Conservation (phyloP, 2,797 vertebrate genomes). For the Rhinella marina region DNA sequence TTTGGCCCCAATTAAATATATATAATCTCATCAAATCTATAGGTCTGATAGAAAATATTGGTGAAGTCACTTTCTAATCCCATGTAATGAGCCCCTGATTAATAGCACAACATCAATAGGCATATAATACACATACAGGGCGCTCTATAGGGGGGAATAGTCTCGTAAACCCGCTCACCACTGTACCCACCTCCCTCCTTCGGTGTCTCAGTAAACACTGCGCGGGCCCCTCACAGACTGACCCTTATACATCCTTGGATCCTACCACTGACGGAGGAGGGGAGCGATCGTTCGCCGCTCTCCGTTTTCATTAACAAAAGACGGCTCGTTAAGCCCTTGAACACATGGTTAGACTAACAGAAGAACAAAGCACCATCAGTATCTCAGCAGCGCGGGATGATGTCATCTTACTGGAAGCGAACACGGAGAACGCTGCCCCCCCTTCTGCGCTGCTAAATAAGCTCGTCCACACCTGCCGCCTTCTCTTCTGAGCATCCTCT, state of each 20-base stretch:
- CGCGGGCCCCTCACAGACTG: background rate
- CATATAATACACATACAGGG: too few relatives aligned
- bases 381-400: too few relatives aligned
- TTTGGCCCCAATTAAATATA: too few relatives aligned
- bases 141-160: too few relatives aligned
- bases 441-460: background rate
- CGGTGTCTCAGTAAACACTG: background rate
- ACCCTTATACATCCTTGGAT: constrained; percentile 36
- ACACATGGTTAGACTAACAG: background rate
- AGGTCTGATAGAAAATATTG: too few relatives aligned
- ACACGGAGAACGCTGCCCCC: background rate
- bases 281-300: background rate
- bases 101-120: too few relatives aligned
- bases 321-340: too few relatives aligned
- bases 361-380: background rate
- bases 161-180: too few relatives aligned
- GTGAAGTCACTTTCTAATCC: too few relatives aligned
- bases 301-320: background rate
- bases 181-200: too few relatives aligned
- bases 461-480: constrained; percentile 34
- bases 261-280: background rate
- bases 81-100: too few relatives aligned
- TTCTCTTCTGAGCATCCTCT: background rate
- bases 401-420: background rate
- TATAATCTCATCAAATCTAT: too few relatives aligned